Conservation (phyloP, 2,113 vertebrate genomes). For the Megalops atlanticus region DNA sequence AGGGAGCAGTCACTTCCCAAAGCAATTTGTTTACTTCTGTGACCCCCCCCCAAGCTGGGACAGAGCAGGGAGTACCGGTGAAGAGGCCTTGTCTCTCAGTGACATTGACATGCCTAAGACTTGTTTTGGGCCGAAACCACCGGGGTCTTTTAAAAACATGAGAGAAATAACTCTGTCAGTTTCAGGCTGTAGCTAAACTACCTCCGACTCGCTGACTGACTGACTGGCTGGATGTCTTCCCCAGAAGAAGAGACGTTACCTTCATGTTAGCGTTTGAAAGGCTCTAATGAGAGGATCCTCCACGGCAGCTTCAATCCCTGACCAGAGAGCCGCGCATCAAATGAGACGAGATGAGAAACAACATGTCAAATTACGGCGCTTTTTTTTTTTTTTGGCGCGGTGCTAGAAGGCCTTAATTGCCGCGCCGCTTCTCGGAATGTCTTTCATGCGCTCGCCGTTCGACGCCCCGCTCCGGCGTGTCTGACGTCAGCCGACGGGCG, state of each 20-base stretch:
- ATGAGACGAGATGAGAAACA: not conserved
- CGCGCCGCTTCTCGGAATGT: no score
- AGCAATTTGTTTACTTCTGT: not conserved
- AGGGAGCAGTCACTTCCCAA: not conserved
- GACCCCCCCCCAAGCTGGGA: not conserved
- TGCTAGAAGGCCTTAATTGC: not conserved
- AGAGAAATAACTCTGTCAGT: not conserved
- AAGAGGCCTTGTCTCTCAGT: not conserved
- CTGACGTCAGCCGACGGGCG: not conserved
- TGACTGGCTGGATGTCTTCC: not conserved
- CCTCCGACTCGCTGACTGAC: not conserved
- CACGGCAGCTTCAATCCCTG: not conserved
- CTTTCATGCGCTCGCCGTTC: not conserved
- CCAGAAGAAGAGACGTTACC: not conserved
- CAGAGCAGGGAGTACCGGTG: not conserved
- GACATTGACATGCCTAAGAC: not conserved
- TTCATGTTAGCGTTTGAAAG: not conserved
- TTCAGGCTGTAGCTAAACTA: not conserved
- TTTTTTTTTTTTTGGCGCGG: rapidly evolving
- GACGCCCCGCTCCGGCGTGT: not conserved
- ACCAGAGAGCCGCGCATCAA: no score
- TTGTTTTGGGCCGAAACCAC: not conserved
- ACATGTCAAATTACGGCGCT: not conserved
- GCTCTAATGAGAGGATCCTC: not conserved
- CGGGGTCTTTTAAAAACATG: not conserved